Evolutionary conservation across 2,888 invertebrate genomes (phyloP).

Genomic region (Caenorhabditis sp.): DNA sequence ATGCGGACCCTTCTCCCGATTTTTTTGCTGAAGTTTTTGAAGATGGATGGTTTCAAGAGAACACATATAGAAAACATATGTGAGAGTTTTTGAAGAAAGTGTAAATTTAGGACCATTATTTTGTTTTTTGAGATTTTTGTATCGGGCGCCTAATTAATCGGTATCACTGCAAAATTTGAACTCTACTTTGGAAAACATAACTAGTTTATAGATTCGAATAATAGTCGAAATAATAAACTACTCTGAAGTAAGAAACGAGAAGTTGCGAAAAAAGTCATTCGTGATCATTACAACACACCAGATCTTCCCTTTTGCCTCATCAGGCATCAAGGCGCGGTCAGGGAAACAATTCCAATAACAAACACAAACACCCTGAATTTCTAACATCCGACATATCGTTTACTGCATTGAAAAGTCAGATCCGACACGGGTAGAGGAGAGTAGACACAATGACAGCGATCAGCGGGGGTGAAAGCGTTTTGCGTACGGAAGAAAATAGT

Average conservation of each 20-base stretch:
- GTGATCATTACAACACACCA: slow-evolving; percentile 59
- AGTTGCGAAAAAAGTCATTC: too few species aligned
- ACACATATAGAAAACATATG: background rate
- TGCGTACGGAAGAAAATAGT: background rate
- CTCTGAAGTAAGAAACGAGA: too few species aligned
- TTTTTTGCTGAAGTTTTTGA: background rate
- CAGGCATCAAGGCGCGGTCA: slow-evolving; percentile 39
- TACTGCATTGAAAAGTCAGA: slow-evolving; percentile 35
- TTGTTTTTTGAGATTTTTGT: background rate
- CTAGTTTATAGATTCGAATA: too few species aligned
- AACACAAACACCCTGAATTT: slow-evolving; percentile 36
- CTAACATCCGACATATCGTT: slow-evolving; percentile 26
- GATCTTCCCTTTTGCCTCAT: slow-evolving; percentile 44
- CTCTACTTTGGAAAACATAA: too few species aligned
- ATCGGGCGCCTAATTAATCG: too few species aligned
- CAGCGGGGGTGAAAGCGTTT: background rate
- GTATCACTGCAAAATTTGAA: too few species aligned
- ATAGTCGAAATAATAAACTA: too few species aligned
- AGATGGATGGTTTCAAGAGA: background rate
- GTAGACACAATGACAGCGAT: background rate
- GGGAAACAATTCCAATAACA: slow-evolving; percentile 44
- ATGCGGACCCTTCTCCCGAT: background rate
- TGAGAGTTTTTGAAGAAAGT: background rate
- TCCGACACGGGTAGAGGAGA: slow-evolving; percentile 2
- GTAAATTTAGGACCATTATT: background rate